phyloP scores from a whole-genome alignment of 2,888 invertebrate genomes.

The Hetaerina titia region DNA sequence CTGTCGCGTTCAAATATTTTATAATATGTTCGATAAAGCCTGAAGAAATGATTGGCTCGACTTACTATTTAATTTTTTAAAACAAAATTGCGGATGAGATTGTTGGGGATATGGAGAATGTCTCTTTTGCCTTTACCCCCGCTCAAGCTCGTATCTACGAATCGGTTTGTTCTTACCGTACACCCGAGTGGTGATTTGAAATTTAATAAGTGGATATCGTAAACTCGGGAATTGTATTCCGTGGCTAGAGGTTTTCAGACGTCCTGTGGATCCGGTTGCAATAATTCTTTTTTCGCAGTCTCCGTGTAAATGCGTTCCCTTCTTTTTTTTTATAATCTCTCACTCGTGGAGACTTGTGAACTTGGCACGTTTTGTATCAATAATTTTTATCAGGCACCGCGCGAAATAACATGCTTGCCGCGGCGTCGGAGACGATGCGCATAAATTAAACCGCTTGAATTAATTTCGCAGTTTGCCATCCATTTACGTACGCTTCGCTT shows the following conservation, averaged over 20 bases:
- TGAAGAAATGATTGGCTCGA: no score
- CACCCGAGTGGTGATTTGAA: no score
- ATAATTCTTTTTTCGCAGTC: background rate
- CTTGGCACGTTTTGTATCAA: background rate
- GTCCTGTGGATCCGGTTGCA: background rate
- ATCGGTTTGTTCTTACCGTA: no score
- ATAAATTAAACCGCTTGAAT: background rate
- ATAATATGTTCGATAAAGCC: no score
- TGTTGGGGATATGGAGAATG: no score
- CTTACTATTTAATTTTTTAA: no score
- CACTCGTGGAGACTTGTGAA: background rate
- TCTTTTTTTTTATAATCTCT: background rate
- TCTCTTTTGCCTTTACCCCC: no score
- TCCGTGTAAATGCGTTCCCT: background rate
- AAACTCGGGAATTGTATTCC: background rate
- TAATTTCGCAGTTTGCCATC: conserved; percentile 8
- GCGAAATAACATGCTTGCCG: background rate
- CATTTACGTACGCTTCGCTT: background rate
- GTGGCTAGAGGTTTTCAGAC: background rate
- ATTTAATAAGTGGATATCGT: background rate
- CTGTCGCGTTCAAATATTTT: no score
- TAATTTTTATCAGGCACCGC: background rate
- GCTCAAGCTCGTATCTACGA: no score
- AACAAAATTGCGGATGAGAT: no score
- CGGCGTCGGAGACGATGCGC: background rate